Base-by-base conservation (phyloP, 2,797 vertebrate species). In the Enteromius anoplus region DNA sequence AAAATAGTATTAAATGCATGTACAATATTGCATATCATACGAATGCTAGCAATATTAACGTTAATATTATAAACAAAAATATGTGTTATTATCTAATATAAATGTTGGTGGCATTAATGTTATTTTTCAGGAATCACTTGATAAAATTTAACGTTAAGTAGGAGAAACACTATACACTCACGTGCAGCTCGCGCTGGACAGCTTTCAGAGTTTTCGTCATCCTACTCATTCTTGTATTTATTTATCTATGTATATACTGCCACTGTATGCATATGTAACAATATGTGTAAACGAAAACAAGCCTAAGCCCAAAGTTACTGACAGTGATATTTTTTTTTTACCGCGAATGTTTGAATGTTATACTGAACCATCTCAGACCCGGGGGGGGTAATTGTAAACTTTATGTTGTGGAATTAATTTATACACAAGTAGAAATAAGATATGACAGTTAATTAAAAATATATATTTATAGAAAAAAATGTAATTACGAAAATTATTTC, bases 111-210 rank as follows among this genome's bases (percentile, higher is more conserved):
- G 4, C 8, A 17, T 70, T 70, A 70, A 70, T 29, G 17, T 29
- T 49, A 71, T 32, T 0, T 21, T 72, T 71, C 3, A 29, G 4
- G 23, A 71, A 47, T 29, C 15, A 47, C 8, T 10, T 19, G 42
- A 11, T 26, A 3, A 51, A 51, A 19, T 29, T 29, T 5, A 49
- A 49, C 12, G 1, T 26, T 26, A 42, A 14, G 14, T 14, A 23
- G 5, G 21, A 62, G 8, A 82, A 19, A 34, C 23, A 70, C 17
- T 29, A 32, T 69, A 49, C 49, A 60, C 68, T 7, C 40, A 88
- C 88, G 80, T 84, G 45, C 3, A 68, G 10, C 21, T 85, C 81
- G 3, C 71, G 60, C n/a, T 85, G 83, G 65, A 88, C 51, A 53
- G 15, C 9, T 75, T 85, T 79, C 49, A 84, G 42, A 4, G 78